Conservation (phyloP, 2,113 vertebrate genomes). For the Sylvietta virens region DNA sequence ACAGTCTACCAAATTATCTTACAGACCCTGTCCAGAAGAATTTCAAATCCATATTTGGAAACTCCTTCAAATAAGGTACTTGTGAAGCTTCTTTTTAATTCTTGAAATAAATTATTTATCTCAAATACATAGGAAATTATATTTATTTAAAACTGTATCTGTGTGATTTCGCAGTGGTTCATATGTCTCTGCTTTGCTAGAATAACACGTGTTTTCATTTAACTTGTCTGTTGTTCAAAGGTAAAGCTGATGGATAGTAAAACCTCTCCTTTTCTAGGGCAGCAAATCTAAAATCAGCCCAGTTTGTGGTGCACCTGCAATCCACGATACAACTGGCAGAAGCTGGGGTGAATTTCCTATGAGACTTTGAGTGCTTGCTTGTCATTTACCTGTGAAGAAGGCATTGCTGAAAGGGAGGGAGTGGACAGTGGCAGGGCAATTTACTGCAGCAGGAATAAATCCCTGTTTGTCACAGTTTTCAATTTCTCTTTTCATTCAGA, state of each 20-base stretch:
- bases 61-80: constrained; percentile 75
- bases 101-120: not conserved
- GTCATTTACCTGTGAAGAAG: not conserved
- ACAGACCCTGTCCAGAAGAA: constrained; percentile 76
- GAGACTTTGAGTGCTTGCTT: not conserved
- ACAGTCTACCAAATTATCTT: constrained; percentile 10
- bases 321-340: not conserved
- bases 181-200: not conserved
- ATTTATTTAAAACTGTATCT: not conserved
- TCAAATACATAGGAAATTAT: not conserved
- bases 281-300: not conserved
- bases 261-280: not conserved
- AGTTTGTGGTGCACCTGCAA: not conserved
- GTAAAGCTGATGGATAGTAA: not conserved
- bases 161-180: not conserved
- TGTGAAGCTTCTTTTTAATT: not conserved
- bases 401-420: not conserved
- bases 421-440: not conserved
- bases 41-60: constrained; percentile 79
- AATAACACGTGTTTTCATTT: not conserved
- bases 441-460: not conserved
- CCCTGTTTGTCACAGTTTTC: not conserved
- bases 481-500: constrained; percentile 73
- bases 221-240: not conserved
- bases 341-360: not conserved